These are phyloP conservation scores for Cephus spinipes DNA, from an alignment of 2,888 invertebrate genomes.

Conservation along the genomic window DNA sequence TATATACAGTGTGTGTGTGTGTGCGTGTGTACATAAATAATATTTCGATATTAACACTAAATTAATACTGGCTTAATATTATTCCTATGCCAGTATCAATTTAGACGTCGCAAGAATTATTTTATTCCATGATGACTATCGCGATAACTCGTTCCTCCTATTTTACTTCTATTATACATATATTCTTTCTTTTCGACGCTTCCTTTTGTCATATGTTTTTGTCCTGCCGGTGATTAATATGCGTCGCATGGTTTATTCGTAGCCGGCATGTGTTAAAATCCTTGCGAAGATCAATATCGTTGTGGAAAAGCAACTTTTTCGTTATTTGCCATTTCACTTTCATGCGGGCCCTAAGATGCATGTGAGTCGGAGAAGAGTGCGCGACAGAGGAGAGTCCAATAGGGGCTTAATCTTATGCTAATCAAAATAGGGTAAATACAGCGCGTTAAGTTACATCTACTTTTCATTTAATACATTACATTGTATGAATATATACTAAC, in stretches of 20 bases:
- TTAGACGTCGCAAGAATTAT: not conserved
- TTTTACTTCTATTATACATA: not conserved
- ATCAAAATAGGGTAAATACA: not conserved
- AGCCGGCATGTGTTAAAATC: not conserved
- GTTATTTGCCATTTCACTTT: constrained; percentile 1
- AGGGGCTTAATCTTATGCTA: not conserved
- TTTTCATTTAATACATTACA: not conserved
- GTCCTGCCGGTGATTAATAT: not conserved
- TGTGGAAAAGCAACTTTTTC: not conserved
- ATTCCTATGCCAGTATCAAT: too few species aligned
- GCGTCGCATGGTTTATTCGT: not conserved
- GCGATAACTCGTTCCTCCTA: not conserved
- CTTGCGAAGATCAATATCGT: not conserved
- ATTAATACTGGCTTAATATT: too few species aligned
- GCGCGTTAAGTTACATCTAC: not conserved
- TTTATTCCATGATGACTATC: not conserved
- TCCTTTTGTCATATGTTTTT: not conserved
- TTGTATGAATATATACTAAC: not conserved
- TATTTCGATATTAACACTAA: too few species aligned
- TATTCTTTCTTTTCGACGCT: not conserved
- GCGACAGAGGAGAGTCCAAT: not conserved
- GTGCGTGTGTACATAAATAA: too few species aligned
- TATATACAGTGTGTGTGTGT: not conserved
- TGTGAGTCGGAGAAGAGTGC: constrained; percentile 12
- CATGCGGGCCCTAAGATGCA: constrained; percentile 52